These are phyloP conservation scores for Parapristionchus giblindavisi DNA, from an alignment of 2,888 invertebrate species.

Conservation along the genomic window DNA sequence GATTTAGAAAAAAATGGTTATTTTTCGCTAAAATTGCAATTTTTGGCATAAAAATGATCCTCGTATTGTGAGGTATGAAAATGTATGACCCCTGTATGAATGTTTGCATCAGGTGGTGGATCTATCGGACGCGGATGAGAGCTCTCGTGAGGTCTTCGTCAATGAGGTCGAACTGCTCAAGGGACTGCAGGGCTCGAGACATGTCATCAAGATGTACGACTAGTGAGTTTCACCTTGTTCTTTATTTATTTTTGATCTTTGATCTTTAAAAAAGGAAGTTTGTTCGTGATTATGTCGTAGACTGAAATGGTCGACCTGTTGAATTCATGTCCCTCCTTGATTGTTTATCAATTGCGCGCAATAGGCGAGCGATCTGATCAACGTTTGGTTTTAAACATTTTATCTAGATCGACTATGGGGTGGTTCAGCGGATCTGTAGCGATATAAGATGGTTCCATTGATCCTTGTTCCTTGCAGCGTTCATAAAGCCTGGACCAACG, in stretches of 20 bases:
- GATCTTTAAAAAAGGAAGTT: background rate
- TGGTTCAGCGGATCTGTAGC: no score
- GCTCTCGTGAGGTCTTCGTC: conserved; percentile 80
- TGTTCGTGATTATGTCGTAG: background rate
- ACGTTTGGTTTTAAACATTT: no score
- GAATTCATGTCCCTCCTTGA: no score
- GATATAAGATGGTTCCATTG: no score
- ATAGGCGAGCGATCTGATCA: no score
- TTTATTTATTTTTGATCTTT: conserved; percentile 7
- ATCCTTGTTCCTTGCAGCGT: no score
- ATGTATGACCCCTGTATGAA: background rate
- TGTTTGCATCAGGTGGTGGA: conserved; percentile 88
- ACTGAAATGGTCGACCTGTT: no score
- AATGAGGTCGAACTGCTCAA: conserved; percentile 87
- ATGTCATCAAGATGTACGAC: conserved; percentile 85
- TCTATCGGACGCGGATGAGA: conserved; percentile 79
- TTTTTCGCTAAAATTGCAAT: no score
- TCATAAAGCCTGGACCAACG: no score
- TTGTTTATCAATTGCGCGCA: no score
- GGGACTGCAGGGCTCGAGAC: conserved; percentile 81
- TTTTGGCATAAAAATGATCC: background rate
- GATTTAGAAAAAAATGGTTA: no score
- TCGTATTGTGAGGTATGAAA: background rate
- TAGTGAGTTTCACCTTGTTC: conserved; percentile 78
- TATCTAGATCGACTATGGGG: no score